phyloP scores from a whole-genome alignment of 2,797 vertebrate genomes.

The Danionella dracula region DNA sequence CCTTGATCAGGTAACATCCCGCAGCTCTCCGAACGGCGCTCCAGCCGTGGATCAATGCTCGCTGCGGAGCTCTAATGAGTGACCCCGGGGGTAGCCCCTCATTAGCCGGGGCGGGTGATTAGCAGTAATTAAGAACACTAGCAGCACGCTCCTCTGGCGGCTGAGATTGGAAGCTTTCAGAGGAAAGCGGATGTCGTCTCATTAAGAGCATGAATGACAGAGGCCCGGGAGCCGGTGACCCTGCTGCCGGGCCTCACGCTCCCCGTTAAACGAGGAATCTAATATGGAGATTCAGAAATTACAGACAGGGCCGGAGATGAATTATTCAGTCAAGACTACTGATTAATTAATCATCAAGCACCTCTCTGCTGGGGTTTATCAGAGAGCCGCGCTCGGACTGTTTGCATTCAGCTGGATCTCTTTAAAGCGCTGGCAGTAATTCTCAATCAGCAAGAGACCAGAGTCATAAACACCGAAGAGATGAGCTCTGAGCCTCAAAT shows the following conservation, averaged over 20 bases:
- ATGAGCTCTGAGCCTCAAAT: too few relatives aligned
- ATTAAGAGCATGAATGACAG: constrained; percentile 36
- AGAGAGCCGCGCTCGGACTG: constrained; percentile 46
- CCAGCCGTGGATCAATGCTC: background rate
- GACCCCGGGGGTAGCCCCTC: constrained; percentile 14
- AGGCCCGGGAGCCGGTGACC: constrained; percentile 39
- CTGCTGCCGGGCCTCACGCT: constrained; percentile 20
- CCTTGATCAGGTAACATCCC: constrained; percentile 39
- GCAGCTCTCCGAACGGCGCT: background rate
- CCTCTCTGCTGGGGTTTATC: constrained; percentile 49
- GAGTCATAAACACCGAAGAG: constrained; percentile 30
- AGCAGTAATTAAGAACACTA: constrained; percentile 27
- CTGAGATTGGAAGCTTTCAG: constrained; percentile 24
- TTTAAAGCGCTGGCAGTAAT: constrained; percentile 33
- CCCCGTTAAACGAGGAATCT: constrained; percentile 42
- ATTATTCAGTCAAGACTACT: constrained; percentile 52
- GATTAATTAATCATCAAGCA: constrained; percentile 53
- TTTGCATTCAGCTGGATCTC: constrained; percentile 44
- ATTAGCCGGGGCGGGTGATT: constrained; percentile 24
- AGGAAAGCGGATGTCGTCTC: constrained; percentile 35
- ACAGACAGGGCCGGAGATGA: constrained; percentile 48
- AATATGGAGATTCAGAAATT: constrained; percentile 52
- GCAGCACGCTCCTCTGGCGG: background rate
- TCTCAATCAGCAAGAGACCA: constrained; percentile 40
- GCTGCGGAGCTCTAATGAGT: constrained; percentile 22